Evolutionary conservation across 2,888 invertebrate genomes (phyloP).

Genomic region (Candidula unifasciata): DNA sequence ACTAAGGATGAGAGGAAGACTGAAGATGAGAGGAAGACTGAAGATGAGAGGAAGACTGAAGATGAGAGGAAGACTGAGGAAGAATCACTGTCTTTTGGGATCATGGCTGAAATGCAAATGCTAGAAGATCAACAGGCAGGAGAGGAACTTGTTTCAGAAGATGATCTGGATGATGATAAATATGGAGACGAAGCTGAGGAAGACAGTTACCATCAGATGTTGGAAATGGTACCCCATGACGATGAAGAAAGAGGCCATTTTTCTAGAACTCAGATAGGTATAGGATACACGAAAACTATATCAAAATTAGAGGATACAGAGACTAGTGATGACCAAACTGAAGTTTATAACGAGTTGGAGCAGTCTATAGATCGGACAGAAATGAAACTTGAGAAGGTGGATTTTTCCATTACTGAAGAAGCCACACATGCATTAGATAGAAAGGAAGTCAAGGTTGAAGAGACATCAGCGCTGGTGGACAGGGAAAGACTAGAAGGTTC

Average conservation of each 20-base stretch:
- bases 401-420: slow-evolving; percentile 18
- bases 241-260: background rate
- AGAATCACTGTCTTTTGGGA: slow-evolving; percentile 28
- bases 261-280: background rate
- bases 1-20: slow-evolving; percentile 14
- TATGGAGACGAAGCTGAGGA: slow-evolving; percentile 34
- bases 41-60: background rate
- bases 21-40: slow-evolving; percentile 21
- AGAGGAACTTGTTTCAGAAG: slow-evolving; percentile 58
- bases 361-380: slow-evolving; percentile 38
- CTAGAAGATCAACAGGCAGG: slow-evolving; percentile 46
- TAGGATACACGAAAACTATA: background rate
- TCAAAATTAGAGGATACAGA: background rate
- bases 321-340: background rate
- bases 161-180: slow-evolving; percentile 60
- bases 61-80: slow-evolving; percentile 13
- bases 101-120: slow-evolving; percentile 53
- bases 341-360: background rate
- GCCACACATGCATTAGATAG: slow-evolving; percentile 9
- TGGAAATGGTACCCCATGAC: background rate
- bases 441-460: slow-evolving; percentile 27
- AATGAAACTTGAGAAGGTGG: slow-evolving; percentile 30
- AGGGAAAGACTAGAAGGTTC: slow-evolving; percentile 1
- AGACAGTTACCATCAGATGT: background rate
- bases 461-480: background rate